Conservation (phyloP, 2,888 invertebrate genomes). For the Acronicta aceris region DNA sequence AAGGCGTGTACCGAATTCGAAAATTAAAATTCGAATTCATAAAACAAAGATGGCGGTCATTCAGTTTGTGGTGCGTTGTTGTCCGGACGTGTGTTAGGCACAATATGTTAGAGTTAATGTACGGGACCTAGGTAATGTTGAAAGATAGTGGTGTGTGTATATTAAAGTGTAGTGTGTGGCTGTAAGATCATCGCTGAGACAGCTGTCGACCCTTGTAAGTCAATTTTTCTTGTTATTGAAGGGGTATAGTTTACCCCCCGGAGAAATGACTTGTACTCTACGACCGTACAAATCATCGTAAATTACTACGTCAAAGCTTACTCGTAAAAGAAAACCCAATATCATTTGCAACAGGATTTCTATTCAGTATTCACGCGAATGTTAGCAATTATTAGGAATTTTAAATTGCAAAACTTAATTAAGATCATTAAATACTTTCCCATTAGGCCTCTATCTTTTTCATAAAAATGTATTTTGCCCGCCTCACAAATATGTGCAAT, state of each 20-base stretch:
- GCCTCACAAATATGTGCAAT: too few species aligned
- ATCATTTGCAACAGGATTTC: not conserved
- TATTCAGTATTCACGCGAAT: not conserved
- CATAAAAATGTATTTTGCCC: too few species aligned
- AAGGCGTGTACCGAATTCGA: slow-evolving; percentile 54
- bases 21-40: slow-evolving; percentile 42
- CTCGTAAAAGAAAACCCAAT: not conserved
- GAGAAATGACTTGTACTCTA: slow-evolving; percentile 4
- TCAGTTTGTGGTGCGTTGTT: slow-evolving; percentile 13
- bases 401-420: not conserved
- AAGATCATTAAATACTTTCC: too few species aligned
- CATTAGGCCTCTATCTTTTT: too few species aligned
- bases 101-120: slow-evolving; percentile 59
- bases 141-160: slow-evolving; percentile 54
- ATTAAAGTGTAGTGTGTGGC: slow-evolving; percentile 54
- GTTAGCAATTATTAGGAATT: not conserved
- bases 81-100: slow-evolving; percentile 21
- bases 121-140: slow-evolving; percentile 58
- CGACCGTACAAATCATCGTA: slow-evolving; percentile 11
- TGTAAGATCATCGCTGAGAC: slow-evolving; percentile 27
- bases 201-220: slow-evolving; percentile 45
- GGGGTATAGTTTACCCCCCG: slow-evolving; percentile 20
- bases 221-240: slow-evolving; percentile 9
- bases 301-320: slow-evolving; percentile 13
- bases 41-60: slow-evolving; percentile 52